Percentiles rank a stretch among this genome's conserved stretches.
phyloP scores from a whole-genome alignment of 1,140 invertebrate genomes.

The Drosophila erecta region DNA sequence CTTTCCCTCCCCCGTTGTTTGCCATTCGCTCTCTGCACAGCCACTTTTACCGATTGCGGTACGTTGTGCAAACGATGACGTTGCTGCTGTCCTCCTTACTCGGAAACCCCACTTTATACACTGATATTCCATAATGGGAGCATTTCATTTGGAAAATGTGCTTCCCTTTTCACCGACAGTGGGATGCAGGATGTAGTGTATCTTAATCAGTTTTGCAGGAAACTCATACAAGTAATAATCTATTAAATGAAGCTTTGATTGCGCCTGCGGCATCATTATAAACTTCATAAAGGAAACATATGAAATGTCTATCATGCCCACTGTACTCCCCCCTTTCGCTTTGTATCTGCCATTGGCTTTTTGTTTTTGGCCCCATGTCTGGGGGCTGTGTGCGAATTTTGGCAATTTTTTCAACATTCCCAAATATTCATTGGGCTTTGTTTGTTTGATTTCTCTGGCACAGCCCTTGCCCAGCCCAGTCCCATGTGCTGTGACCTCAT shows the following conservation, averaged over 20 bases:
- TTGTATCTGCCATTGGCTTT: slow-evolving; percentile 19
- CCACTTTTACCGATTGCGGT: slow-evolving; percentile 55
- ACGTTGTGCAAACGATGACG: slow-evolving; percentile 66
- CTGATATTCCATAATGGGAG: slow-evolving; percentile 14
- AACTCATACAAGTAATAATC: too few species aligned
- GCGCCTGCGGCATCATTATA: too few species aligned
- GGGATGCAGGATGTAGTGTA: neutral
- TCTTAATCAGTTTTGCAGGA: neutral
- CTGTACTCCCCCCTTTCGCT: neutral
- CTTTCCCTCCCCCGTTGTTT: slow-evolving; percentile 1
- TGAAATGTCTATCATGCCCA: slow-evolving; percentile 14
- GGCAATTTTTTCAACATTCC: slow-evolving; percentile 49
- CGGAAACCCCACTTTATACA: slow-evolving; percentile 5
- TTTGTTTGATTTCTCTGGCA: slow-evolving; percentile 46
- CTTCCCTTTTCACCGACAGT: slow-evolving; percentile 16
- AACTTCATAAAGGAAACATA: too few species aligned
- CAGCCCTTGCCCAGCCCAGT: slow-evolving; percentile 51
- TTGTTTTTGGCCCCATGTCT: slow-evolving; percentile 8
- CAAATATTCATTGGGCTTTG: slow-evolving; percentile 46
- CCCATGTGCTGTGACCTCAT: slow-evolving; percentile 58
- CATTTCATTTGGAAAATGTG: slow-evolving; percentile 50
- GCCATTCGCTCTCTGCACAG: slow-evolving; percentile 29
- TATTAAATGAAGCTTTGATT: too few species aligned
- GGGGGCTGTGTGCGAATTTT: slow-evolving; percentile 22
- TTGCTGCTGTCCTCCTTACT: slow-evolving; percentile 10